Percentiles rank a stretch among this genome's conserved stretches.
phyloP scores from a whole-genome alignment of 2,888 invertebrate genomes.

The Catonia carolina region DNA sequence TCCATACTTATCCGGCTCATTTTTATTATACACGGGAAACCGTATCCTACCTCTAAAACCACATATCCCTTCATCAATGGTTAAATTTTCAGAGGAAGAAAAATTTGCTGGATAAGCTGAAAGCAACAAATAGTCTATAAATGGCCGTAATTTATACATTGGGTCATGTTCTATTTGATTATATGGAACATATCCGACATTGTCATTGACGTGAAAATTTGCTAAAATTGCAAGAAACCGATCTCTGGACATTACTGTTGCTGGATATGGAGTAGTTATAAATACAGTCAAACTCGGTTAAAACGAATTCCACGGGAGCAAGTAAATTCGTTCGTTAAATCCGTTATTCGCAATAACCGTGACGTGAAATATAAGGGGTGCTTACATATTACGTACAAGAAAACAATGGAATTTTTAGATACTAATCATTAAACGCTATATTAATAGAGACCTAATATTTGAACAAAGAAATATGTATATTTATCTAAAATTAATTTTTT shows the following conservation, averaged over 20 bases:
- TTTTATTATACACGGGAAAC: constrained; percentile 9
- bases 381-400: too few relatives aligned
- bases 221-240: background rate
- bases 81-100: constrained; percentile 13
- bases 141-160: constrained; percentile 3
- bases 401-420: too few relatives aligned
- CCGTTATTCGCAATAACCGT: too few relatives aligned
- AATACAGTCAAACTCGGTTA: too few relatives aligned
- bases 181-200: background rate
- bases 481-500: too few relatives aligned
- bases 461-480: too few relatives aligned
- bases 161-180: background rate
- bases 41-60: constrained; percentile 15
- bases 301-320: too few relatives aligned
- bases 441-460: too few relatives aligned
- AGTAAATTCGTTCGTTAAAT: too few relatives aligned
- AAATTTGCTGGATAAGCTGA: background rate
- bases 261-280: background rate
- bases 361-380: too few relatives aligned
- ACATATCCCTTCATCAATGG: constrained; percentile 19
- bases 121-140: background rate
- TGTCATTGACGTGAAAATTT: constrained; percentile 11
- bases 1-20: constrained; percentile 15
- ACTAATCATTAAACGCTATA: too few relatives aligned
- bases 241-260: constrained; percentile 6